phyloP scores from a whole-genome alignment of 1,140 invertebrate genomes.

The Centruroides vittatus region DNA sequence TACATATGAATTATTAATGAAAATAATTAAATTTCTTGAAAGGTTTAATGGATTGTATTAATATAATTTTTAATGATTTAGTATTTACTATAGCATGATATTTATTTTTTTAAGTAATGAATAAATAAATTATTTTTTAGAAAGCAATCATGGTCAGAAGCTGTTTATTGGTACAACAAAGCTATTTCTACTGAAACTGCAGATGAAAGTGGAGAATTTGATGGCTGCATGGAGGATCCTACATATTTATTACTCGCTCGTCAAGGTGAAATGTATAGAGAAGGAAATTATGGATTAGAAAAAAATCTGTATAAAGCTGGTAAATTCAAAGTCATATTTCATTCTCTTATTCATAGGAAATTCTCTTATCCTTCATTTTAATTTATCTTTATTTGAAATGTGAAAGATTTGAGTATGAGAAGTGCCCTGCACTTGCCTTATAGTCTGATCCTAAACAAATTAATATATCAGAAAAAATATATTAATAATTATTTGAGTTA shows the following conservation, averaged over 20 bases:
- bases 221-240: conserved; percentile 30
- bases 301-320: not conserved
- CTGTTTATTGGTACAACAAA: conserved; percentile 33
- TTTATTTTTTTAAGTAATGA: not conserved
- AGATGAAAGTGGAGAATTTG: conserved; percentile 30
- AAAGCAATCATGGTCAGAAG: conserved; percentile 29
- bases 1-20: no score
- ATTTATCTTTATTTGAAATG: no score
- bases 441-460: no score
- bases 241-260: conserved; percentile 33
- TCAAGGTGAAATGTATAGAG: conserved; percentile 35
- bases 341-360: no score
- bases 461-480: no score
- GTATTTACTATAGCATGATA: not conserved
- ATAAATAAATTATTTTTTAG: conserved; percentile 19
- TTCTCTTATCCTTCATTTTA: no score
- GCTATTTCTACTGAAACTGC: conserved; percentile 30
- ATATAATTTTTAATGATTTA: not conserved
- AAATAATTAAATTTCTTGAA: no score
- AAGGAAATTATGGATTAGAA: conserved; percentile 32
- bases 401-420: no score
- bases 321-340: not conserved
- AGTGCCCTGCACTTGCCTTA: no score
- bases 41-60: no score
- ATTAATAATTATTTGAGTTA: no score